These are phyloP conservation scores for Dynastes tityus DNA, from an alignment of 2,888 invertebrate genomes.

Conservation along the genomic window DNA sequence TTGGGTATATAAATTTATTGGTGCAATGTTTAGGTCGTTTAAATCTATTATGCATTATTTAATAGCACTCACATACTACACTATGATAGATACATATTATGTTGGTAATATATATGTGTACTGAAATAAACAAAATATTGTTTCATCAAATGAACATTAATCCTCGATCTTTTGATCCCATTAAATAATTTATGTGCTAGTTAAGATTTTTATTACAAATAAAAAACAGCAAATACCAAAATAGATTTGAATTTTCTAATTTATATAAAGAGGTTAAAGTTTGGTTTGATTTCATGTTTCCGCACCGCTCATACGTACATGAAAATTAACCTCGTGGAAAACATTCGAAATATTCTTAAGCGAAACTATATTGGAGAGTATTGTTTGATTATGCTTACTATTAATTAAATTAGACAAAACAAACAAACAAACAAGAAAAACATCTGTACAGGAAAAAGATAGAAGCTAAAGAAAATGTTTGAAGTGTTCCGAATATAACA, in stretches of 20 bases:
- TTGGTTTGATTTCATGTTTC: slow-evolving; percentile 1
- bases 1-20: background rate
- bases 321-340: too few species aligned
- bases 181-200: slow-evolving; percentile 7
- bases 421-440: too few species aligned
- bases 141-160: slow-evolving; percentile 32
- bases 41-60: background rate
- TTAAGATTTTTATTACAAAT: slow-evolving; percentile 1
- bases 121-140: slow-evolving; percentile 6
- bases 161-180: slow-evolving; percentile 17
- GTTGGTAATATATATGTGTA: background rate
- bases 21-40: background rate
- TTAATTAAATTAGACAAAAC: too few species aligned
- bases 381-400: too few species aligned
- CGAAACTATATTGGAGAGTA: too few species aligned
- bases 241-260: slow-evolving; percentile 6
- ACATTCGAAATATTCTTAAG: too few species aligned
- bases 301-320: too few species aligned
- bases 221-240: background rate
- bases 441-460: too few species aligned
- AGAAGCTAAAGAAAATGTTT: too few species aligned
- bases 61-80: background rate
- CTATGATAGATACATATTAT: background rate
- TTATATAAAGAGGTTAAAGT: background rate
- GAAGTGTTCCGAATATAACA: too few species aligned